A percentile compares a stretch with the other conserved stretches of the same genome.
These are phyloP conservation scores for Tragelaphus buxtoni DNA, from an alignment of 2,113 vertebrate genomes.

Conservation along the genomic window DNA sequence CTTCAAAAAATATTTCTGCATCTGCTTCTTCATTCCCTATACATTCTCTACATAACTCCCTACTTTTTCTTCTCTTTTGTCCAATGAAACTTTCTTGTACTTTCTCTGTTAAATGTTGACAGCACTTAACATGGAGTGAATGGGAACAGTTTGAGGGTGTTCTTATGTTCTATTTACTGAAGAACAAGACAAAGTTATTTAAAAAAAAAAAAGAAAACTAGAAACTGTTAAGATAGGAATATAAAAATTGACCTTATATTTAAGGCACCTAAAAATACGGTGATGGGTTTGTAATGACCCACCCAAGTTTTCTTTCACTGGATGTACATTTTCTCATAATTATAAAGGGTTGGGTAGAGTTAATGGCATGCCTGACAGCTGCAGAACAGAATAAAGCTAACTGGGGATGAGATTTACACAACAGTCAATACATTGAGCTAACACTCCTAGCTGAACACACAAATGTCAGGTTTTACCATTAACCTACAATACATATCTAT, in stretches of 20 bases:
- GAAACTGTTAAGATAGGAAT: neutral
- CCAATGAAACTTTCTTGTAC: neutral
- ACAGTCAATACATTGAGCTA: neutral
- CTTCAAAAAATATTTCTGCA: neutral
- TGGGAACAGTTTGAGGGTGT: neutral
- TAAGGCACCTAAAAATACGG: conserved; percentile 16
- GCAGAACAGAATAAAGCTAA: neutral
- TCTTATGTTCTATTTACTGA: neutral
- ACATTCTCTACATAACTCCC: neutral
- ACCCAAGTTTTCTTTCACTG: neutral
- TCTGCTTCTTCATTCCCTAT: neutral
- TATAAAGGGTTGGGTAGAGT: neutral
- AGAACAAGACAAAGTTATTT: neutral
- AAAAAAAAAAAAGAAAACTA: conserved; percentile 2
- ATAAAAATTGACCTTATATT: neutral
- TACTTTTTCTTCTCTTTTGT: neutral
- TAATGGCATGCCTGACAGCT: neutral
- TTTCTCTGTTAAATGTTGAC: neutral
- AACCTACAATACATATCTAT: neutral
- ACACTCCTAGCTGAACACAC: neutral
- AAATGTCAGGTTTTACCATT: neutral
- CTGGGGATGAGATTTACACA: neutral
- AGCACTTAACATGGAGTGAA: neutral
- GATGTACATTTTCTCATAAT: neutral
- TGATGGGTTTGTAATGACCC: neutral